These are phyloP conservation scores for Isichthys henryi DNA, from an alignment of 2,113 vertebrate genomes.

Conservation along the genomic window DNA sequence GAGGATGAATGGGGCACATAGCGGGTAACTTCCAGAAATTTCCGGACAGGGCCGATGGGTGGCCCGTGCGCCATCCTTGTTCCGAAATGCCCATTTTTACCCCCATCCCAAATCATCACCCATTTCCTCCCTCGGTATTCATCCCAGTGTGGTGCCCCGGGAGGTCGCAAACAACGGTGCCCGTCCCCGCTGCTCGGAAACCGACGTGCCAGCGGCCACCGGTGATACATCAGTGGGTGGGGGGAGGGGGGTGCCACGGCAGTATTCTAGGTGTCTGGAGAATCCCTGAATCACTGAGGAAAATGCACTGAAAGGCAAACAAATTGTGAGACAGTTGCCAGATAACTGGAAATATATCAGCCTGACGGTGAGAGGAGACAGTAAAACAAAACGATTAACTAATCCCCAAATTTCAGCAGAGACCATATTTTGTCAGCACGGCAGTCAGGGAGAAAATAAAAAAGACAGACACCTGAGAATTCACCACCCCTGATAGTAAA, in stretches of 20 bases:
- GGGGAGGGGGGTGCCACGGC: neutral
- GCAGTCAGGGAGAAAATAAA: neutral
- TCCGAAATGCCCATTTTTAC: neutral
- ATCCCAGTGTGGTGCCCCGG: neutral
- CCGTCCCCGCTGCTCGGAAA: neutral
- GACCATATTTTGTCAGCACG: neutral
- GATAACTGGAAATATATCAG: neutral
- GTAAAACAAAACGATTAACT: neutral
- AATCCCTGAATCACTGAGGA: slow-evolving; percentile 5
- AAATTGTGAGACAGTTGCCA: neutral
- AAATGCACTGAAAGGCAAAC: slow-evolving; percentile 5
- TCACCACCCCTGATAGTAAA: neutral
- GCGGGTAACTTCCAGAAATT: neutral
- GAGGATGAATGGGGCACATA: neutral
- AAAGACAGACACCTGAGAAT: neutral
- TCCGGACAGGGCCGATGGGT: neutral
- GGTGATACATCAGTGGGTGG: neutral
- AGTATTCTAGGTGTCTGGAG: neutral
- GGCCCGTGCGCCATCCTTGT: neutral
- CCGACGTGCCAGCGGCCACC: neutral
- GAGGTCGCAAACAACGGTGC: slow-evolving; percentile 8
- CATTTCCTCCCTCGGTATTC: slow-evolving; percentile 3
- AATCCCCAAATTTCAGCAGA: neutral
- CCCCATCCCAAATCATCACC: slow-evolving; percentile 6
- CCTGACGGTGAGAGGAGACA: neutral